Conservation (phyloP, 2,113 vertebrate genomes). For the Halcyon senegalensis region DNA sequence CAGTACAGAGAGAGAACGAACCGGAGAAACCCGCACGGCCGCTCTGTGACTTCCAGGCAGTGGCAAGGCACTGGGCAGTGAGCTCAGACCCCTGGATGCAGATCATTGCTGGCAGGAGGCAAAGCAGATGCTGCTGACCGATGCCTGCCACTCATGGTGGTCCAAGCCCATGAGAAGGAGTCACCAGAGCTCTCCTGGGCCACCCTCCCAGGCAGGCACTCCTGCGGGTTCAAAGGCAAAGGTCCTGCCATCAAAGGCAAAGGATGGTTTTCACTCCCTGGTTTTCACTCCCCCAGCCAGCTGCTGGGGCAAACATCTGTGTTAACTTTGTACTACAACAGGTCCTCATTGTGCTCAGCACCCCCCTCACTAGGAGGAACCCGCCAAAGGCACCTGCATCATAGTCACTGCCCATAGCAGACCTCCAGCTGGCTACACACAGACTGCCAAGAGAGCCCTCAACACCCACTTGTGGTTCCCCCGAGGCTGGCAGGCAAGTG, state of each 20-base stretch:
- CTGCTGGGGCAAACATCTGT: background rate
- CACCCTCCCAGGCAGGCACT: background rate
- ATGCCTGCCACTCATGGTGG: background rate
- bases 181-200: background rate
- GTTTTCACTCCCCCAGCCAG: background rate
- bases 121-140: background rate
- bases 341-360: background rate
- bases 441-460: background rate
- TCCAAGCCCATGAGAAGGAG: background rate
- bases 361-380: background rate
- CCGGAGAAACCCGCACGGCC: background rate
- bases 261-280: background rate
- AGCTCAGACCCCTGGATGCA: background rate
- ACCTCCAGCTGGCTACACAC: background rate
- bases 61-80: accelerated
- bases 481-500: background rate
- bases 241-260: background rate
- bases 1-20: background rate
- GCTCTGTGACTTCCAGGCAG: background rate
- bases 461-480: too few relatives aligned
- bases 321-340: background rate
- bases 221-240: background rate
- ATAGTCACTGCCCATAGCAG: too few relatives aligned
- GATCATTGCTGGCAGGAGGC: background rate
- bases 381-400: background rate